These are phyloP conservation scores for Origma solitaria DNA, from an alignment of 2,113 vertebrate genomes.

Conservation along the genomic window DNA sequence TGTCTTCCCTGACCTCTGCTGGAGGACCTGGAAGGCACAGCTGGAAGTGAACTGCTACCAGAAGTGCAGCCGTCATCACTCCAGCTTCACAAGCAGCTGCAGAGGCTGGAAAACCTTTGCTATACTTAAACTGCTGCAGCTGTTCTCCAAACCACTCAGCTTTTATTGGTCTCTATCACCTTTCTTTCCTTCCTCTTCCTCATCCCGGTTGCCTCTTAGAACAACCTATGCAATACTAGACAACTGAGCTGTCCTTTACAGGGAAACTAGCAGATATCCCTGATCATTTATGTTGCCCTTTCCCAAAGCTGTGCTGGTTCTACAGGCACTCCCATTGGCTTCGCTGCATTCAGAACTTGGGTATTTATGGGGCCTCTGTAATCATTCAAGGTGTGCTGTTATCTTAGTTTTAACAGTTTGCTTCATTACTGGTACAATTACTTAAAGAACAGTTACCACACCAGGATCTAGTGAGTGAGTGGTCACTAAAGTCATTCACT, in stretches of 20 bases:
- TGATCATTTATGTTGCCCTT: neutral
- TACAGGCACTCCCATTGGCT: neutral
- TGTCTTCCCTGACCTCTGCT: constrained; percentile 25
- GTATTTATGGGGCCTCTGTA: neutral
- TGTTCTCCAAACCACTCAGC: neutral
- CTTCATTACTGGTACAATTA: neutral
- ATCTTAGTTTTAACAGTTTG: neutral
- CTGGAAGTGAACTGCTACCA: neutral
- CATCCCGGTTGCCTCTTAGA: neutral
- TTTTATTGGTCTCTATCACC: neutral
- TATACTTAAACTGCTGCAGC: neutral
- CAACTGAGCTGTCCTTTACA: neutral
- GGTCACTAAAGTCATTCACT: neutral
- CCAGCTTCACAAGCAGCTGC: neutral
- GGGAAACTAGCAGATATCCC: neutral
- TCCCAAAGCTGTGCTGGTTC: neutral
- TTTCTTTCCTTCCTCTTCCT: neutral
- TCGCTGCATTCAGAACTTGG: neutral
- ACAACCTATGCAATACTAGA: neutral
- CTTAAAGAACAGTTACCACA: neutral
- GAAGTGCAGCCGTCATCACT: neutral
- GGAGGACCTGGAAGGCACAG: neutral
- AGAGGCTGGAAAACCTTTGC: neutral
- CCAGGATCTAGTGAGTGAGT: neutral
- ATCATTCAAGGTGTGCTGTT: neutral